Evolutionary conservation across 37 sponge, comb jelly and placozoan genomes (phyloP), one percentile per base, ranked within the genome.

Genomic region (Theonella swinhoei): DNA sequence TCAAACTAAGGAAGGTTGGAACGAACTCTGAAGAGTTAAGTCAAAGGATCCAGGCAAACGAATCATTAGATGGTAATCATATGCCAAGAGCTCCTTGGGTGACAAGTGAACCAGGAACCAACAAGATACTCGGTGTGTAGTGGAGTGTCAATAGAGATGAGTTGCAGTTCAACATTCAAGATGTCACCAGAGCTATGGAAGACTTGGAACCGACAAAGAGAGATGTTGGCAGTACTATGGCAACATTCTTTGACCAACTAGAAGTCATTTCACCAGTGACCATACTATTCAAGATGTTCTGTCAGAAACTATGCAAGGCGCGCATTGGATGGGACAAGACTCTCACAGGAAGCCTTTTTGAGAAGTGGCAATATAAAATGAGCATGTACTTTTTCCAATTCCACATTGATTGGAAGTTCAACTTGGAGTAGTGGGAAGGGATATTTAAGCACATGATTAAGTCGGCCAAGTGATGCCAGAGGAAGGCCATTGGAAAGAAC

Each of bases 351-450:
- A n/a, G n/a, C n/a, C 35, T 62, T 1, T 33, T 78, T 68, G 3
- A 4, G 7, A 68, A 39, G 31, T 80, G 80, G 80, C 66, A 22
- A 7, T 5, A 11, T 23, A n/a, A n/a, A n/a, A n/a, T n/a, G n/a
- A n/a, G n/a, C n/a, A n/a, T n/a, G n/a, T n/a, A n/a, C n/a, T n/a
- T n/a, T n/a, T n/a, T n/a, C n/a, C n/a, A n/a, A n/a, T n/a, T n/a
- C n/a, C n/a, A n/a, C n/a, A n/a, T n/a, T n/a, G n/a, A n/a, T n/a
- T n/a, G n/a, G n/a, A n/a, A 23, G 65, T 78, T 63, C 40, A 78
- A n/a, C n/a, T n/a, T n/a, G n/a, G n/a, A 78, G 33, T 78, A 65
- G 79, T 78, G 79, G 79, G 79, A 65, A 24, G 79, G 79, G 2
- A 26, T 63, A 24, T 63, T 78, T 68, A 70, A 80, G 34, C 65